Conservation (phyloP, 2,888 invertebrate genomes). For the Caenorhabditis sulstoni region DNA sequence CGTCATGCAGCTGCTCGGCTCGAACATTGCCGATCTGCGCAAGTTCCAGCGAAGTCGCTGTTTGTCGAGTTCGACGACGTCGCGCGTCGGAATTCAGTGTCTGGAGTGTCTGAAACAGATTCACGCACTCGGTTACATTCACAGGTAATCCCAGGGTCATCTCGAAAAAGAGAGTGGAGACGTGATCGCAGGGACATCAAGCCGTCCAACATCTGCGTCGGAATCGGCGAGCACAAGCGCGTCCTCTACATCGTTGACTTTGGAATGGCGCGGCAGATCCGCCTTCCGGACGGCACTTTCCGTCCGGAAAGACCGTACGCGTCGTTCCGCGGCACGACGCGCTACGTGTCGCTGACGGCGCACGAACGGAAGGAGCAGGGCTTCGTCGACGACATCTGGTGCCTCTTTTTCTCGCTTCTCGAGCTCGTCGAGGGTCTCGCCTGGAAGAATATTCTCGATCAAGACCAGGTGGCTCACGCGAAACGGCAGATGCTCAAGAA, state of each 20-base stretch:
- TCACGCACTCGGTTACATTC: slow-evolving; percentile 74
- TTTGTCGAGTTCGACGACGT: slow-evolving; percentile 60
- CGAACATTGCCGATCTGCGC: slow-evolving; percentile 74
- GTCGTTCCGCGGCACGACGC: slow-evolving; percentile 76
- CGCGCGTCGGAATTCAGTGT: slow-evolving; percentile 69
- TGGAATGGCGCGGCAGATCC: slow-evolving; percentile 70
- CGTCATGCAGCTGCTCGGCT: slow-evolving; percentile 77
- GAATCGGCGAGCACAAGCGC: slow-evolving; percentile 64
- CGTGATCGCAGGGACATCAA: slow-evolving; percentile 75
- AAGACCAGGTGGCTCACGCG: slow-evolving; percentile 68
- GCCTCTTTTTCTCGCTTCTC: slow-evolving; percentile 72
- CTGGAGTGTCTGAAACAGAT: slow-evolving; percentile 70
- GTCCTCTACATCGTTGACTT: slow-evolving; percentile 77
- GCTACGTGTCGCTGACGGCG: slow-evolving; percentile 76
- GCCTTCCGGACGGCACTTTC: slow-evolving; percentile 64
- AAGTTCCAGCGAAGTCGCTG: slow-evolving; percentile 56
- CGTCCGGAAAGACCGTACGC: slow-evolving; percentile 73
- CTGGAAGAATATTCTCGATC: slow-evolving; percentile 70
- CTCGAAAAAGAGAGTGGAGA: background rate
- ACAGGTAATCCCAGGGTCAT: slow-evolving; percentile 49
- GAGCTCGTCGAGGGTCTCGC: slow-evolving; percentile 76
- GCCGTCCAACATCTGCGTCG: slow-evolving; percentile 77
- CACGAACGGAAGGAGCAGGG: slow-evolving; percentile 74
- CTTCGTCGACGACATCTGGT: slow-evolving; percentile 73
- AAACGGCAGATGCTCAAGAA: slow-evolving; percentile 46